phyloP scores from a whole-genome alignment of 2,797 vertebrate species.

The Aphelocoma californica region DNA sequence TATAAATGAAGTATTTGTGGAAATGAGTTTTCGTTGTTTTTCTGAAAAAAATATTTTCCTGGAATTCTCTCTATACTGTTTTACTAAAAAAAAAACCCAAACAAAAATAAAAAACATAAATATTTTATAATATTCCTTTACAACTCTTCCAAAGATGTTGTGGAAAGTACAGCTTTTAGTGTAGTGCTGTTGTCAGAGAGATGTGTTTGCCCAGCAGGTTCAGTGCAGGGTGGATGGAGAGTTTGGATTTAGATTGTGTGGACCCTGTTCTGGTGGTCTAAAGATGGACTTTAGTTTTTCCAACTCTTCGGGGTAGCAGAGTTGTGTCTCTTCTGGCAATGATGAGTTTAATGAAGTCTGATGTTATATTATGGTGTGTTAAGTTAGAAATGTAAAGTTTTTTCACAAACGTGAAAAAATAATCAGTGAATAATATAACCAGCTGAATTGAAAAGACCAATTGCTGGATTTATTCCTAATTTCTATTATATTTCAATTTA shows the following conservation, averaged over 20 bases:
- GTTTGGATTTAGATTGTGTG: not conserved
- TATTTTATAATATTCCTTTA: not conserved
- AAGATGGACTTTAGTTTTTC: not conserved
- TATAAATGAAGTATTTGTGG: not conserved
- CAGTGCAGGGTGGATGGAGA: not conserved
- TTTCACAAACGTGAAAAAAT: not conserved
- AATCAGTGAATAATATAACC: not conserved
- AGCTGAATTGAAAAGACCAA: not conserved
- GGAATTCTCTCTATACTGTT: not conserved
- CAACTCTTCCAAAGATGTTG: not conserved
- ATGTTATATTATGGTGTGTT: not conserved
- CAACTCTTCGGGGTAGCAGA: not conserved
- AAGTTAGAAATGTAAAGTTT: not conserved
- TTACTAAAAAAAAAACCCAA: not conserved
- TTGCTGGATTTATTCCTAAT: not conserved
- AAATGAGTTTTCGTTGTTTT: not conserved
- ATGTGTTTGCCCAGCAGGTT: not conserved
- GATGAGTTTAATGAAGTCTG: not conserved
- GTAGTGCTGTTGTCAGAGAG: not conserved
- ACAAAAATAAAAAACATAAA: too few species aligned
- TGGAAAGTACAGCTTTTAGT: not conserved
- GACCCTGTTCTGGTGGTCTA: not conserved
- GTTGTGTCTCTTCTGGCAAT: not conserved
- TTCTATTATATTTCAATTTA: not conserved
- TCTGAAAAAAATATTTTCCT: not conserved